A percentile compares a stretch with the other conserved stretches of the same genome.
Conservation (phyloP, 2,113 vertebrate species). For the Sciurus niger region DNA sequence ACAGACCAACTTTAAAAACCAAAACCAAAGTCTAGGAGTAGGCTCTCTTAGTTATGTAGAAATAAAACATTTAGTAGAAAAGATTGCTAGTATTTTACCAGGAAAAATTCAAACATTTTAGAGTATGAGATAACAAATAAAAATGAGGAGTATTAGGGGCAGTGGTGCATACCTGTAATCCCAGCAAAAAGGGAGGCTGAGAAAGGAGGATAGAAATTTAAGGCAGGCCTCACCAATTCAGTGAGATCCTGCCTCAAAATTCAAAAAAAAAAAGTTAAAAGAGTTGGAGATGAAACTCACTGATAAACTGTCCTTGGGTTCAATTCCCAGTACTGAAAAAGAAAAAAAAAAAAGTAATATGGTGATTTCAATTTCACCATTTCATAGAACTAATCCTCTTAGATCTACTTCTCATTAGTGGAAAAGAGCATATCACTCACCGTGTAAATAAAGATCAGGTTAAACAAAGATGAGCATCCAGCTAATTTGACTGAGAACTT, state of each 20-base stretch:
- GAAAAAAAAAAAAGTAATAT: too few relatives aligned
- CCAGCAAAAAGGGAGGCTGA: too few relatives aligned
- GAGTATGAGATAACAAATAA: not conserved
- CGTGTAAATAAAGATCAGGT: not conserved
- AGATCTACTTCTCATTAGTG: slow-evolving; percentile 5
- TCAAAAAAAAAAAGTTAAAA: too few relatives aligned
- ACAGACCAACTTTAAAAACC: not conserved
- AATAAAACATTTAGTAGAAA: not conserved
- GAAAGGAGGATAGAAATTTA: too few relatives aligned
- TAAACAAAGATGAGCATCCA: not conserved
- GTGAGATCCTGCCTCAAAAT: too few relatives aligned
- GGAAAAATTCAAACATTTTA: not conserved
- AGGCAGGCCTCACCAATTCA: too few relatives aligned
- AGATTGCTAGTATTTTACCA: not conserved
- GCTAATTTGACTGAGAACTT: not conserved
- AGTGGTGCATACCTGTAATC: too few relatives aligned
- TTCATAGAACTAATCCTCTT: not conserved
- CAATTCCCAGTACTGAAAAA: too few relatives aligned
- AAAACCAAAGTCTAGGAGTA: not conserved
- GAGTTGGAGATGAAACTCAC: too few relatives aligned
- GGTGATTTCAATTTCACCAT: slow-evolving; percentile 15
- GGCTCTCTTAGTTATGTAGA: not conserved
- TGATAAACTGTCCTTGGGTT: too few relatives aligned
- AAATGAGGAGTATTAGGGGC: not conserved
- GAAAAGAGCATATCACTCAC: not conserved